These are phyloP conservation scores for Caenorhabditis uteleia DNA, from an alignment of 2,888 invertebrate species.

Conservation along the genomic window DNA sequence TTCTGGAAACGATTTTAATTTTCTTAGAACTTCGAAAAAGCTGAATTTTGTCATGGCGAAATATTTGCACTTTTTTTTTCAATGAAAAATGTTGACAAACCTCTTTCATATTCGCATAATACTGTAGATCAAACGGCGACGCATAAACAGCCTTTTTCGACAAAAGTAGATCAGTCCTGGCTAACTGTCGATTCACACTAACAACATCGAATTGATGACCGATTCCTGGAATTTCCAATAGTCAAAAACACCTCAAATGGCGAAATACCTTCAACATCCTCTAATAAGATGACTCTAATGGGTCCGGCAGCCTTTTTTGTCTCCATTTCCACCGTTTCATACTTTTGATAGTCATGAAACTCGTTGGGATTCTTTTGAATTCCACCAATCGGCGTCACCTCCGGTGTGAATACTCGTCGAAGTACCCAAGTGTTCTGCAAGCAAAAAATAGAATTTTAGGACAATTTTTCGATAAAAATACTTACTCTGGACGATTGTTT, in stretches of 20 bases:
- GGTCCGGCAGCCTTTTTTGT: constrained; percentile 53
- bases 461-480: neutral
- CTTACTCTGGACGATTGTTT: constrained; percentile 17
- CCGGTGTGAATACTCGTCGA: constrained; percentile 54
- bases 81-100: too few relatives aligned
- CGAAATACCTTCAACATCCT: constrained; percentile 62
- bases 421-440: constrained; percentile 60
- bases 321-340: constrained; percentile 52
- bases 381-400: constrained; percentile 49
- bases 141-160: constrained; percentile 63
- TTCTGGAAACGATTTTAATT: constrained; percentile 44
- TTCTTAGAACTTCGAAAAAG: neutral
- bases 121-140: constrained; percentile 66
- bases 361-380: constrained; percentile 63
- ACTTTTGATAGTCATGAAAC: constrained; percentile 54
- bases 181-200: constrained; percentile 51
- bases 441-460: neutral
- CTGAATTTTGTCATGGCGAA: neutral
- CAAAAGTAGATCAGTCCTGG: constrained; percentile 56
- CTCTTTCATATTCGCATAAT: constrained; percentile 64
- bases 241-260: neutral
- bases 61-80: neutral
- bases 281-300: constrained; percentile 60
- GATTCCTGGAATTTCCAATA: constrained; percentile 49
- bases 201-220: constrained; percentile 67